Evolutionary conservation across 2,888 invertebrate genomes (phyloP), one percentile per base, ranked within the genome.

Genomic region (Julus scanicus): DNA sequence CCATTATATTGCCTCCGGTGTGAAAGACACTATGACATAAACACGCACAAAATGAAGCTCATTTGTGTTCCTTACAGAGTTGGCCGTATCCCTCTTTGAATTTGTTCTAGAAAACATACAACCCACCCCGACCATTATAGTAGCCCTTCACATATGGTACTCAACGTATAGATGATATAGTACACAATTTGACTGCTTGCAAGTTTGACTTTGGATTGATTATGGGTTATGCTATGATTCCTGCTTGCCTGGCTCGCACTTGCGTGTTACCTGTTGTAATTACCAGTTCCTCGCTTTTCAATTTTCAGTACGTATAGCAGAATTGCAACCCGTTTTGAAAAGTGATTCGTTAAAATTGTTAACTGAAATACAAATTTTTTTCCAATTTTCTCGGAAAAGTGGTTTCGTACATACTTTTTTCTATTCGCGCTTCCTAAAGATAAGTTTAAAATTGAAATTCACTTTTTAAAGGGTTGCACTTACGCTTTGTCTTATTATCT

Each of bases 241-340:
- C 80, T 37, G 80, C 80, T 80, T 80, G 80, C 80, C 80, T 80
- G 80, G 80, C 80, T 37, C 80, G 20, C 80, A 80, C 80, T 20
- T 80, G 80, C 37, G 80, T 80, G 80, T 80, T 80, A 80, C 80
- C 29, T 20, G 80, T 80, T 37, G 80, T 80, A 80, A 80, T 80
- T 29, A 9, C 80, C 1, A 80, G 29, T 80, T 80, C 80, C 80
- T 80, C 11, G 37, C 80, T 37, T 20, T 8, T 37, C 9, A 80
- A 80, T 80, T 80, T 80, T 13, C 80, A 29, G 80, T 80, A 80
- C 37, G 20, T 80, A 37, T 37, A 37, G 37, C 13, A 13, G 13
- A 11, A 80, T 80, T 80, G 80, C 37, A 37, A 8, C 80, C 80
- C 37, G 37, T 37, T 53, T 80, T 37, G 37, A 80, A 80, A 37